Evolutionary conservation across 1,140 invertebrate species (phyloP).

Genomic region (Trypoxylus dichotomus): DNA sequence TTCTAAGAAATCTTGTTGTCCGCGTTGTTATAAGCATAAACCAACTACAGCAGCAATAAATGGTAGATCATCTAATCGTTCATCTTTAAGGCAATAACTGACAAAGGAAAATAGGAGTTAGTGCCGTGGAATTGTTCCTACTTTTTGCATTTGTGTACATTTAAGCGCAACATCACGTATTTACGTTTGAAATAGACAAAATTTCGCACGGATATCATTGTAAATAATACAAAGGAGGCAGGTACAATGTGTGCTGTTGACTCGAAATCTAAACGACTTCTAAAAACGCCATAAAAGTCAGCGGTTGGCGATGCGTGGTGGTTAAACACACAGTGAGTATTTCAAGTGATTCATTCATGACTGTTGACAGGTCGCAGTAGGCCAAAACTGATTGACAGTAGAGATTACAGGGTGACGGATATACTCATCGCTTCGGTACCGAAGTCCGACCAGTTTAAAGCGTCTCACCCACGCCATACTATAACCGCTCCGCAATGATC

Average conservation of each 20-base stretch:
- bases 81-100: neutral
- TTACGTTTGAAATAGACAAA: neutral
- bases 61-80: neutral
- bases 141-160: neutral
- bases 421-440: conserved; percentile 27
- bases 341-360: conserved; percentile 30
- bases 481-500: conserved; percentile 21
- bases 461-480: conserved; percentile 13
- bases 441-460: conserved; percentile 20
- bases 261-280: conserved; percentile 14
- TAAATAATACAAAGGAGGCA: neutral
- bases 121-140: neutral
- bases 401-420: conserved; percentile 30
- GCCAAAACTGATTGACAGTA: conserved; percentile 30
- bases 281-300: conserved; percentile 24
- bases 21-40: neutral
- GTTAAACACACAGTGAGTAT: conserved; percentile 19
- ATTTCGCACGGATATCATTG: conserved; percentile 10
- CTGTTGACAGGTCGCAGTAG: conserved; percentile 30
- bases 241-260: neutral
- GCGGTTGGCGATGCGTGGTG: neutral
- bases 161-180: conserved; percentile 12
- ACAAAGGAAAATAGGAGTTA: neutral
- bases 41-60: neutral
- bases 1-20: no score